Evolutionary conservation across 2,113 vertebrate species (phyloP).

Genomic region (Corythaeola cristata): DNA sequence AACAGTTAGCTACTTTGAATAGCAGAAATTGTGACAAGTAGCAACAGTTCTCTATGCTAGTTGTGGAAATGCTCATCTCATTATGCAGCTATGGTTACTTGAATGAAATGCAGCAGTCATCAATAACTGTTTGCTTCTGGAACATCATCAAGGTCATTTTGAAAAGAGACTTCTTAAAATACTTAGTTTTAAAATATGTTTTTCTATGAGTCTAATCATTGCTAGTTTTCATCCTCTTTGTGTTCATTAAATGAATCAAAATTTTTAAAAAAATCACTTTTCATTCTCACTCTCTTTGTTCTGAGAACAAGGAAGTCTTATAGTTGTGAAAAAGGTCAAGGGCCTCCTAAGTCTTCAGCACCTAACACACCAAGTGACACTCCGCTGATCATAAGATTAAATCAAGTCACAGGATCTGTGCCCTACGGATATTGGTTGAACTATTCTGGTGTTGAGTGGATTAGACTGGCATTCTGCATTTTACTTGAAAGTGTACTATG

Average conservation of each 20-base stretch:
- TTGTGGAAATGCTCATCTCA: neutral
- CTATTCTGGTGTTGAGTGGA: constrained; percentile 64
- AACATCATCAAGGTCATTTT: neutral
- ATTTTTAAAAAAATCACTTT: neutral
- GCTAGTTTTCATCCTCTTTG: neutral
- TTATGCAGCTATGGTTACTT: neutral
- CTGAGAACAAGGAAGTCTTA: constrained; percentile 1
- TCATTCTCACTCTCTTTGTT: neutral
- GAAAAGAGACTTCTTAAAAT: neutral
- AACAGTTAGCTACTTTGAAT: neutral
- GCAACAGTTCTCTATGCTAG: neutral
- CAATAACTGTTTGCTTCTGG: neutral
- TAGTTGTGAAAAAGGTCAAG: constrained; percentile 52
- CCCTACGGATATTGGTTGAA: constrained; percentile 60
- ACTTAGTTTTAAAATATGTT: neutral
- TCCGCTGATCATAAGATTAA: constrained; percentile 67
- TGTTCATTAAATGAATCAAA: neutral
- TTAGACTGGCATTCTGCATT: constrained; percentile 63
- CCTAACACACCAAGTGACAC: constrained; percentile 65
- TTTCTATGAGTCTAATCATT: neutral
- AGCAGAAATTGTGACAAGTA: neutral
- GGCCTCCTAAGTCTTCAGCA: constrained; percentile 16
- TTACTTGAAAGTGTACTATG: constrained; percentile 43
- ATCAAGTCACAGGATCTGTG: constrained; percentile 70
- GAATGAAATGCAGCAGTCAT: neutral